Base-by-base conservation (phyloP, 2,888 invertebrate genomes). In the Acanthosepion pharaonis region DNA sequence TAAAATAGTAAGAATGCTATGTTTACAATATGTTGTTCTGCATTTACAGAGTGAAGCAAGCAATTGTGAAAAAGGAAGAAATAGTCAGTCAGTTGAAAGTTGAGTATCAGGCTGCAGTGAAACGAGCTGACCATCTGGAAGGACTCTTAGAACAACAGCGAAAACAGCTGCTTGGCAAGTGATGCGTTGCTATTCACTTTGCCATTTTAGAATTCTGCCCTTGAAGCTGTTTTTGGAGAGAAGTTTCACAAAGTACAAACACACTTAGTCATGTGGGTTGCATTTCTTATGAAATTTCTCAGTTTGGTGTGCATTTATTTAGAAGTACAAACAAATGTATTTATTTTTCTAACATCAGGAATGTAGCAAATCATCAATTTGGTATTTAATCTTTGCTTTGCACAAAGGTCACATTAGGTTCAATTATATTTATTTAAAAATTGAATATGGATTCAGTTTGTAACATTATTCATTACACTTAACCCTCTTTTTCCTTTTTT, bases 11-110 rank as follows among this genome's bases (percentile, higher is more conserved):
- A 42, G 42, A 42, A 42, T 42, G 51, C 15, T 51, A 51, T 51
- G 51, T 15, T 51, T 51, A 51, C 51, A 51, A 51, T 51, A 51
- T 20, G 15, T 18, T 55, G 4, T 18, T n/a, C n/a, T 78, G 5
- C 25, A 23, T 25, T 93, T 49, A 51, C 92, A 97, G 97, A 95
- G 97, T 97, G 93, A 97, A 97, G 95, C 97, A 97, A 95, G 97
- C 97, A 15, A 97, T 97, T 59, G 96, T 97, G 92, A 97, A 97
- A 96, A 97, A 97, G 95, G 97, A 97, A 94, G 97, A 97, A 93
- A 97, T 97, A 51, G 97, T 97, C 42, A 96, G 95, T 51, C 97
- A 97, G 95, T 95, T 97, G 42, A 96, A 96, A 94, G 96, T 97
- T 94, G 97, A 97, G 95, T 97, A 97, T 95, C 96, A 97, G 94